Conservation (phyloP, 1,140 invertebrate species). For the Pseudachorutes palmiensis region DNA sequence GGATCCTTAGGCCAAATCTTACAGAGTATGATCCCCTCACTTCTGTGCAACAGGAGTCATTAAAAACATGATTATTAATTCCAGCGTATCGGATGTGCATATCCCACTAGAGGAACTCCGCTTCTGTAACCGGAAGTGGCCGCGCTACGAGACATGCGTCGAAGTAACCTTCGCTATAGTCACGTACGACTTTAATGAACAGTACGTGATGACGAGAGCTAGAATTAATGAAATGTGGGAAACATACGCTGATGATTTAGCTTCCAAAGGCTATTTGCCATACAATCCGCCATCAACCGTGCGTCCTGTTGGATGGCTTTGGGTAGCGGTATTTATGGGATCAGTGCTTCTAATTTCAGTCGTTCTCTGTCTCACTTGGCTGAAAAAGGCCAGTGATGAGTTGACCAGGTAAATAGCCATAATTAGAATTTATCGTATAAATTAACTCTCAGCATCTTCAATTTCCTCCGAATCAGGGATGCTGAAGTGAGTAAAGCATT, state of each 20-base stretch:
- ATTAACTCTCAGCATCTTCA: not conserved
- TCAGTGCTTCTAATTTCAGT: not conserved
- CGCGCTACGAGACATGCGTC: not conserved
- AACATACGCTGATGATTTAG: not conserved
- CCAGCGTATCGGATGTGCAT: not conserved
- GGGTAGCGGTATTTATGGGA: not conserved
- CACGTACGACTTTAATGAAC: not conserved
- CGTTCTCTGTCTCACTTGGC: slow-evolving; percentile 1
- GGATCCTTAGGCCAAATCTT: not conserved
- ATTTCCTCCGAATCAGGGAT: not conserved
- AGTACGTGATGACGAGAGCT: not conserved
- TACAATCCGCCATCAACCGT: not conserved
- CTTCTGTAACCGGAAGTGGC: not conserved
- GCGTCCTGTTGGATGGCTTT: not conserved
- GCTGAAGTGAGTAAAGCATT: not conserved
- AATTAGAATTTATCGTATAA: not conserved
- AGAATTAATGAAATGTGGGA: slow-evolving; percentile 6
- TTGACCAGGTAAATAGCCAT: not conserved
- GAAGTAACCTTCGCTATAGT: slow-evolving; percentile 5
- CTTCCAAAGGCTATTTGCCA: not conserved
- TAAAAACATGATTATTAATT: not conserved
- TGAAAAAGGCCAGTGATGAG: slow-evolving; percentile 1
- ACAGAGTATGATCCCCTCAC: not conserved
- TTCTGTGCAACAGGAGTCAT: not conserved
- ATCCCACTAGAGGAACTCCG: not conserved